Evolutionary conservation across 2,797 vertebrate species (phyloP), one percentile per base, ranked within the genome.

Genomic region (Merluccius polli): DNA sequence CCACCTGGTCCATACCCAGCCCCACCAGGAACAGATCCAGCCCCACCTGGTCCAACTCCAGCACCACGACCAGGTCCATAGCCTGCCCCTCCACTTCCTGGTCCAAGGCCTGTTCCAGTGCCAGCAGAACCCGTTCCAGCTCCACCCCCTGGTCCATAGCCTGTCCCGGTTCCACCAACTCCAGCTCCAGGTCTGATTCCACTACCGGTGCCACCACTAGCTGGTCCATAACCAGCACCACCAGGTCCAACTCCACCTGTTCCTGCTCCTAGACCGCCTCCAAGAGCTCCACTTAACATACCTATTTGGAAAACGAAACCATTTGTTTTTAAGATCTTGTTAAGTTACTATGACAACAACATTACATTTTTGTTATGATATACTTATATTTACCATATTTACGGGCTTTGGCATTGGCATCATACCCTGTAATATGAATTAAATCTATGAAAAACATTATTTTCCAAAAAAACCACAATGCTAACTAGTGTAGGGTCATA

Each of bases 371-470:
- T n/a, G n/a, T n/a, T n/a, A n/a, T n/a, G n/a, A n/a, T 48, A 48
- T 48, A 48, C 44, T 59, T 59, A 59, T 65, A 65, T 27, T 65
- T 65, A 65, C 91, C 91, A 84, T 93, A 93, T 93, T 93, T 93
- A 68, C 89, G 91, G 75, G 92, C 92, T 87, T 93, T 93, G 38
- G 92, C 92, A 41, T 27, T 85, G 70, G 89, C 83, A 77, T 91
- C 90, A 80, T 92, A 92, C 9, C 83, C 91, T 93, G 80, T 80
- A 90, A 87, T 48, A 75, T 7, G 77, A 70, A 81, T 12, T 38
- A 4, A 38, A 11, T 38, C 4, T n/a, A n/a, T n/a, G n/a, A n/a
- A n/a, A 36, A 18, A 65, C 59, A n/a, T n/a, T 65, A n/a, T n/a
- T n/a, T 3, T n/a, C 2, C 21, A 65, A n/a, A 2, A 11, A 8